These are phyloP conservation scores for Monochamus alternatus DNA, from an alignment of 2,888 invertebrate species.

Conservation along the genomic window DNA sequence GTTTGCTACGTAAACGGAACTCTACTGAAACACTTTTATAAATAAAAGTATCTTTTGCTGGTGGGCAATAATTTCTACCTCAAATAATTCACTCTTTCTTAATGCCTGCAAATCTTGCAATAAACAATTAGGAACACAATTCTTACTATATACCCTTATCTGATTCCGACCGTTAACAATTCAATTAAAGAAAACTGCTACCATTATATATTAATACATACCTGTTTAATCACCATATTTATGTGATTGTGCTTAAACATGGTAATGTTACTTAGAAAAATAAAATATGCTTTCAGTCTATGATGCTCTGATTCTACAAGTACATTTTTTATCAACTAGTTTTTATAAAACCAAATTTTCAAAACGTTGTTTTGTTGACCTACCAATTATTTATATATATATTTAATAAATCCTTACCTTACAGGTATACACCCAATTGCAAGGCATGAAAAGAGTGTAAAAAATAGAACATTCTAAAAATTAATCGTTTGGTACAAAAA, in stretches of 20 bases:
- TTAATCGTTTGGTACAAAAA: no score
- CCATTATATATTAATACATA: not conserved
- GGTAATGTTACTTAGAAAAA: no score
- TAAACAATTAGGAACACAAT: slow-evolving; percentile 33
- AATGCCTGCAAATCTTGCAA: slow-evolving; percentile 38
- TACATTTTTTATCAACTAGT: no score
- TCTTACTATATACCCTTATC: slow-evolving; percentile 29
- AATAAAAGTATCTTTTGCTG: slow-evolving; percentile 38
- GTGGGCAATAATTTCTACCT: slow-evolving; percentile 46
- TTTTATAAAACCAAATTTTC: no score
- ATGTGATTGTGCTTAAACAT: not conserved
- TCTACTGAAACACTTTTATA: slow-evolving; percentile 34
- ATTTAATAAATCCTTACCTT: no score
- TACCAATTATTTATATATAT: no score
- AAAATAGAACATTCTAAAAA: no score
- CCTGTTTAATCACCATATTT: not conserved
- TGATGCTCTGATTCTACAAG: no score
- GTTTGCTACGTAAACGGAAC: slow-evolving; percentile 37
- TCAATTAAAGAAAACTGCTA: slow-evolving; percentile 16
- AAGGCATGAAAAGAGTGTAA: no score
- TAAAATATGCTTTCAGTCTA: no score
- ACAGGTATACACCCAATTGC: no score
- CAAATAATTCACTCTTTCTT: slow-evolving; percentile 36
- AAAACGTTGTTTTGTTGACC: no score
- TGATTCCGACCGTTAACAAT: slow-evolving; percentile 18